Conservation (phyloP, 2,888 invertebrate genomes). For the Lumbricus terrestris region DNA sequence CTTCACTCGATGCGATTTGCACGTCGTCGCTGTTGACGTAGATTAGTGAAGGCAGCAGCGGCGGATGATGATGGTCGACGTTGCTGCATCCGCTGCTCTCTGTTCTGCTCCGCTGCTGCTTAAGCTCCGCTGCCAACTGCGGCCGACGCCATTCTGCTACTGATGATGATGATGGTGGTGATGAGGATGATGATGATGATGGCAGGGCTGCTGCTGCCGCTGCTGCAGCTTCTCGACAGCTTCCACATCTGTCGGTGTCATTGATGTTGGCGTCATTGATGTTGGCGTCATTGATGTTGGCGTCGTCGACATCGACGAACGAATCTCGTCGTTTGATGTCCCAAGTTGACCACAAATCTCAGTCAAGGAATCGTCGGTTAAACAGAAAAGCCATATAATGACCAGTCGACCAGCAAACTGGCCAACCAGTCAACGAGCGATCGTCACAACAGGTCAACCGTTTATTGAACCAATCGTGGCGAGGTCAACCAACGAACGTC, state of each 20-base stretch:
- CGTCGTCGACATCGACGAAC: neutral
- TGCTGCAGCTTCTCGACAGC: neutral
- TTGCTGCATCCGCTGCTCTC: neutral
- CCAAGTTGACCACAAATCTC: neutral
- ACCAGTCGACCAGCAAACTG: neutral
- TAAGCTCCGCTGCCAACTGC: neutral
- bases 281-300: neutral
- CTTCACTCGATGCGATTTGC: neutral
- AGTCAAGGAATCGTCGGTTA: neutral
- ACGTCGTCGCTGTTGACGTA: neutral
- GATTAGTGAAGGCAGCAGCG: neutral
- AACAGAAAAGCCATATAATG: neutral
- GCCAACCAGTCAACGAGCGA: neutral
- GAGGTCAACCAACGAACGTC: neutral
- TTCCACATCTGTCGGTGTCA: neutral
- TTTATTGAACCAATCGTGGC: neutral
- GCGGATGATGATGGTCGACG: neutral
- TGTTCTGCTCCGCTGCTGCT: slow-evolving; percentile 12
- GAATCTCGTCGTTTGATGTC: neutral
- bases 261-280: neutral
- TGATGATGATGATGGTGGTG: neutral
- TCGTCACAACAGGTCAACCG: neutral
- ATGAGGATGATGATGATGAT: neutral
- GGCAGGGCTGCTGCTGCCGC: neutral
- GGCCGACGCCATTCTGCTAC: neutral